Percentiles rank a stretch among this genome's conserved stretches.
Evolutionary conservation across 2,113 vertebrate genomes (phyloP).

Genomic region (Pleuronectes platessa): DNA sequence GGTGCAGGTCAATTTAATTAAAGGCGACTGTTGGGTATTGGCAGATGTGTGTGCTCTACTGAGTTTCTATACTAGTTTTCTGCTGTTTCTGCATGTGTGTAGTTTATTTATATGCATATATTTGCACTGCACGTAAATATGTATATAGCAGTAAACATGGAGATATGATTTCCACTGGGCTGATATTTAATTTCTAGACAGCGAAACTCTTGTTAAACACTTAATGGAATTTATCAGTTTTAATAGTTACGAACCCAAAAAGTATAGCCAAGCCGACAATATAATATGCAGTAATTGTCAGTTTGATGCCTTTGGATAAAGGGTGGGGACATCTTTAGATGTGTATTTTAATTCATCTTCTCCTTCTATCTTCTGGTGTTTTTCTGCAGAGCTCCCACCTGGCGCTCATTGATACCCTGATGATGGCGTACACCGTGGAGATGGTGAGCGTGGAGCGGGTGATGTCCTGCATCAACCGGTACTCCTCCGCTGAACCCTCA

Average conservation of each 20-base stretch:
- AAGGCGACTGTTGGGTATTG: too few species aligned
- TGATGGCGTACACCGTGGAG: slow-evolving; percentile 99
- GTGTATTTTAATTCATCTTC: neutral
- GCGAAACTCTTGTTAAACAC: neutral
- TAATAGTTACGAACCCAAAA: neutral
- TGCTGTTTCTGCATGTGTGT: too few species aligned
- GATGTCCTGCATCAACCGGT: slow-evolving; percentile 90
- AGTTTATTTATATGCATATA: too few species aligned
- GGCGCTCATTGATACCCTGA: slow-evolving; percentile 95
- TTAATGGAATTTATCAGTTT: neutral
- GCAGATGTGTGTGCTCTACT: too few species aligned
- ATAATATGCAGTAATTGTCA: neutral
- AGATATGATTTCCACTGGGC: too few species aligned
- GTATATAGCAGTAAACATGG: too few species aligned
- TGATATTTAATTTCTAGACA: too few species aligned
- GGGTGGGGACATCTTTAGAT: neutral
- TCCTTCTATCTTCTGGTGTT: neutral
- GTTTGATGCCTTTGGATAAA: slow-evolving; percentile 5
- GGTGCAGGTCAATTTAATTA: too few species aligned
- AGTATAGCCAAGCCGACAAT: neutral
- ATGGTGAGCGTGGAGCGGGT: slow-evolving; percentile 97
- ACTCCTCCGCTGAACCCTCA: slow-evolving; percentile 82
- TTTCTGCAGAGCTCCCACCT: slow-evolving; percentile 89
- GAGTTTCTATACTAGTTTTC: too few species aligned
- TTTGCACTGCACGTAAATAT: too few species aligned